A percentile compares a stretch with the other conserved stretches of the same genome.
Evolutionary conservation across 2,797 vertebrate genomes (phyloP).

Genomic region (Pipistrellus pygmaeus): DNA sequence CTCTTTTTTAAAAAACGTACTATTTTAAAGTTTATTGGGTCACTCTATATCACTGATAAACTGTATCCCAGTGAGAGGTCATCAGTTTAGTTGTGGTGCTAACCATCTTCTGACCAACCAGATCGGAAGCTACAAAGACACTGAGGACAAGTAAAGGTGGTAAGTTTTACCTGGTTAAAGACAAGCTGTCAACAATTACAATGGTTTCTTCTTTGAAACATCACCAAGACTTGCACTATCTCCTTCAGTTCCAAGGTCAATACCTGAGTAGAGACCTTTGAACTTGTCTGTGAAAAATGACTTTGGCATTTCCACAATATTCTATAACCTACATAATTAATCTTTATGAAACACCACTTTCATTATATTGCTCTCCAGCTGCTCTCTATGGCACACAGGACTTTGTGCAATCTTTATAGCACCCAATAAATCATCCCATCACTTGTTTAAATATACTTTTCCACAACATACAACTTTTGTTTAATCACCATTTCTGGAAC

Average conservation of each 20-base stretch:
- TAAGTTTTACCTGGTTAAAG: not conserved
- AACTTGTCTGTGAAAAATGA: not conserved
- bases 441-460: not conserved
- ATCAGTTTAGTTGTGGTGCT: not conserved
- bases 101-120: not conserved
- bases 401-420: not conserved
- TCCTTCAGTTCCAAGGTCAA: not conserved
- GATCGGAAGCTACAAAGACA: not conserved
- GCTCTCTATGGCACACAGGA: not conserved
- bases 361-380: not conserved
- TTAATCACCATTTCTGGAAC: not conserved
- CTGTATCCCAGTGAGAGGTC: not conserved
- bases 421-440: not conserved
- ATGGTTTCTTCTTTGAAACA: not conserved
- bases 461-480: not conserved
- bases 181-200: not conserved
- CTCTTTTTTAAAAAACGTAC: not conserved
- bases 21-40: not conserved
- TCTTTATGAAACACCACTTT: not conserved
- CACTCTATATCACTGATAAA: not conserved
- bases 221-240: not conserved
- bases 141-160: not conserved
- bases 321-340: not conserved
- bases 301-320: not conserved
- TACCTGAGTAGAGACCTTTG: not conserved